phyloP scores from a whole-genome alignment of 2,113 vertebrate genomes.

The Brachyhypopomus occidentalis region DNA sequence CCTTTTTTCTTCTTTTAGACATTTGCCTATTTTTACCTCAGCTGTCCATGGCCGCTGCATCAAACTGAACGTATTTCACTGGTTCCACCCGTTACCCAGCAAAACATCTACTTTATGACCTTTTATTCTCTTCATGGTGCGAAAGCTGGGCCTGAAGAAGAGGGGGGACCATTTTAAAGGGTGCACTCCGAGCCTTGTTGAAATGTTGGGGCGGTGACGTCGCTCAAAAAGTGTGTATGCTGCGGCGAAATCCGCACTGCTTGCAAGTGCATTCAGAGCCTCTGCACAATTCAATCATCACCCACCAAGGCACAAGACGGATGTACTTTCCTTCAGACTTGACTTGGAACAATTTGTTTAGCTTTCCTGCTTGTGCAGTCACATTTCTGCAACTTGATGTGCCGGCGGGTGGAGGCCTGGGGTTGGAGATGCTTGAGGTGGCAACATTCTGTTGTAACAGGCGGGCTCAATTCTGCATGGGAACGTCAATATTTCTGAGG shows the following conservation, averaged over 20 bases:
- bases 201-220: too few relatives aligned
- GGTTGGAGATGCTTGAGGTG: conserved; percentile 43
- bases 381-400: not conserved
- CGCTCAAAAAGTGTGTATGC: not conserved
- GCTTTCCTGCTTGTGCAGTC: conserved; percentile 13
- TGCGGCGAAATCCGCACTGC: not conserved
- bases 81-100: not conserved
- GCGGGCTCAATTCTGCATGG: conserved; percentile 65
- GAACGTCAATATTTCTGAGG: conserved; percentile 75
- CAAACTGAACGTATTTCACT: conserved; percentile 4
- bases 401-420: not conserved
- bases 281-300: conserved; percentile 15
- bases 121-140: conserved; percentile 2
- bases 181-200: not conserved
- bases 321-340: conserved; percentile 27
- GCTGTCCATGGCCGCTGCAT: not conserved
- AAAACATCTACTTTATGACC: not conserved
- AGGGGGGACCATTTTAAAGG: not conserved
- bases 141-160: not conserved
- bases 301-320: conserved; percentile 8
- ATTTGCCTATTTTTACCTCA: conserved; percentile 58
- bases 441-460: conserved; percentile 64
- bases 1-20: conserved; percentile 39
- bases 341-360: conserved; percentile 19
- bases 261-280: not conserved